These are phyloP conservation scores for Limanda limanda DNA, from an alignment of 2,113 vertebrate genomes.

Conservation along the genomic window DNA sequence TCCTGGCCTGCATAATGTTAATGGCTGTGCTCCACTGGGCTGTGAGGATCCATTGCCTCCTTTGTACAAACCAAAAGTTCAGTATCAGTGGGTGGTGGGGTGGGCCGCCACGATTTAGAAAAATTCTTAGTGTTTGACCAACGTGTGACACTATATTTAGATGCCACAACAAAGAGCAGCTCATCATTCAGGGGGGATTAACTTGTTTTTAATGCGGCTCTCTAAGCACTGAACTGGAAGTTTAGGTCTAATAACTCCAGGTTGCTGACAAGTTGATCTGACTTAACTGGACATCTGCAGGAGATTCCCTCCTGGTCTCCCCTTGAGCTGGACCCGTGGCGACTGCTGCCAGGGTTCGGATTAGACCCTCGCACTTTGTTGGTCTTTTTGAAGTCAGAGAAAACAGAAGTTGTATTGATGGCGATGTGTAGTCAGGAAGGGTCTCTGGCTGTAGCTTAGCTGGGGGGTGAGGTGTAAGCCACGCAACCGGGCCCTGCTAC, in stretches of 20 bases:
- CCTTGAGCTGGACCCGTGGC: conserved; percentile 26
- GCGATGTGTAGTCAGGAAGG: conserved; percentile 15
- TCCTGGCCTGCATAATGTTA: conserved; percentile 8
- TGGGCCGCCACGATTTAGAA: no score
- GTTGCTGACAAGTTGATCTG: conserved; percentile 58
- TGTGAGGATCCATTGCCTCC: neutral
- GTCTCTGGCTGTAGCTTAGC: conserved; percentile 26
- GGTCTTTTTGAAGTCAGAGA: conserved; percentile 26
- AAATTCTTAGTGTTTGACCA: neutral
- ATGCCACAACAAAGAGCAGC: neutral
- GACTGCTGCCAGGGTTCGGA: conserved; percentile 54
- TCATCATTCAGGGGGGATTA: conserved; percentile 16
- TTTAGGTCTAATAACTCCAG: conserved; percentile 37
- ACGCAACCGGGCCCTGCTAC: conserved; percentile 35
- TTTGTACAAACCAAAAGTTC: conserved; percentile 17
- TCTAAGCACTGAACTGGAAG: conserved; percentile 14
- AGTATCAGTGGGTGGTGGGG: conserved; percentile 4
- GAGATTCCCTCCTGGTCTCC: conserved; percentile 25
- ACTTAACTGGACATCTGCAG: conserved; percentile 36
- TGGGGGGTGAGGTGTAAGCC: conserved; percentile 38
- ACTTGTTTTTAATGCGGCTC: conserved; percentile 16
- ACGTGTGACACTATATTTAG: neutral
- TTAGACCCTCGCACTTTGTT: conserved; percentile 45
- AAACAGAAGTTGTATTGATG: conserved; percentile 31
- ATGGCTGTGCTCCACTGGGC: neutral